These are phyloP conservation scores for Brachyrhaphis roseni DNA, from an alignment of 2,797 vertebrate species.

Conservation along the genomic window DNA sequence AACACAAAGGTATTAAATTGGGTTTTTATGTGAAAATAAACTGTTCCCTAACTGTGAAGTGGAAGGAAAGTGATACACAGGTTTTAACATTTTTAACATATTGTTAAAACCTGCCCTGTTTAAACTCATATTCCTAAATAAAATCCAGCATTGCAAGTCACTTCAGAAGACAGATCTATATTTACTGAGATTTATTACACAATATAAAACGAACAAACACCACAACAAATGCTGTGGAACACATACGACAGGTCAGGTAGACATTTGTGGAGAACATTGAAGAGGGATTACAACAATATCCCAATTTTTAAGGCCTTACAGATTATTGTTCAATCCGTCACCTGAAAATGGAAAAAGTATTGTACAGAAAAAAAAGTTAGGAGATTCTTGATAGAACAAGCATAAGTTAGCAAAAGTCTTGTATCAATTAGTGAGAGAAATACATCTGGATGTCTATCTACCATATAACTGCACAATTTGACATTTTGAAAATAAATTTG, in stretches of 20 bases:
- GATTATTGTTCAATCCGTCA: neutral
- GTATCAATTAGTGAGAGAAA: neutral
- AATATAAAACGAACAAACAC: neutral
- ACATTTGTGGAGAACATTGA: neutral
- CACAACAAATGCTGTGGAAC: neutral
- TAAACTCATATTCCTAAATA: neutral
- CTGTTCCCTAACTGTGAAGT: neutral
- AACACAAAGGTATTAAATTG: neutral
- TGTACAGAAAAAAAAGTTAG: neutral
- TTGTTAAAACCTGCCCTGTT: too few relatives aligned
- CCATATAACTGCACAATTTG: too few relatives aligned
- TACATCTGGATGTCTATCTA: neutral
- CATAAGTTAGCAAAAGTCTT: neutral
- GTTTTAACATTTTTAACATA: neutral
- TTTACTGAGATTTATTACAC: neutral
- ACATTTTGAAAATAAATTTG: too few relatives aligned
- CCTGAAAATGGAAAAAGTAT: neutral
- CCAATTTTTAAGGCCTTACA: neutral
- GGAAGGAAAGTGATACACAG: neutral
- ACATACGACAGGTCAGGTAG: neutral
- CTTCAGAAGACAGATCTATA: neutral
- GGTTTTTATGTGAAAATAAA: neutral
- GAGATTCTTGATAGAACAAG: neutral
- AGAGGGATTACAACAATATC: neutral
- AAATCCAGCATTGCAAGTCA: neutral